Evolutionary conservation across 2,797 vertebrate genomes (phyloP).

Genomic region (Pipistrellus nathusii): DNA sequence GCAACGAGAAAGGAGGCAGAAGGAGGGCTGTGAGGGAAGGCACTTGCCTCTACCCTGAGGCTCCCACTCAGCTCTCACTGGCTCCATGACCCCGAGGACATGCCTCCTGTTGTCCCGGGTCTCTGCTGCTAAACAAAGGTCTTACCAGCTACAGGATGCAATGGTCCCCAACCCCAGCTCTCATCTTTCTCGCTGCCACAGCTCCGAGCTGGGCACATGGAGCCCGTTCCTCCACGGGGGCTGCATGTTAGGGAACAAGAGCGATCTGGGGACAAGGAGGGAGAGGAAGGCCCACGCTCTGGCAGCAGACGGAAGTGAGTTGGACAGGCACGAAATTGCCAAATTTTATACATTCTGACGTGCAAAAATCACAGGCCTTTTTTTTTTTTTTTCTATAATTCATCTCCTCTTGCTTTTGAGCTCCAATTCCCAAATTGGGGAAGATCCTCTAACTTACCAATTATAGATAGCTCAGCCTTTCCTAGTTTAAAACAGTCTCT

Average conservation of each 20-base stretch:
- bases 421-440: neutral
- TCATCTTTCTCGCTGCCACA: neutral
- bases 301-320: slow-evolving; percentile 27
- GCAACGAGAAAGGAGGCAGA: neutral
- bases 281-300: neutral
- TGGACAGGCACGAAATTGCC: neutral
- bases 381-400: slow-evolving; percentile 55
- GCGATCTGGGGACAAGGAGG: neutral
- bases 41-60: neutral
- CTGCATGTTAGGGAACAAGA: neutral
- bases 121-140: slow-evolving; percentile 8
- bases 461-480: neutral
- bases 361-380: slow-evolving; percentile 1
- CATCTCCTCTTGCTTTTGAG: neutral
- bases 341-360: neutral
- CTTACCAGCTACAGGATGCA: neutral
- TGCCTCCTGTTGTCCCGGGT: neutral
- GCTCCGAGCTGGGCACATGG: neutral
- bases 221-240: neutral
- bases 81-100: neutral
- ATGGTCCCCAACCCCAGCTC: neutral
- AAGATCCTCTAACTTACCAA: neutral
- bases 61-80: neutral
- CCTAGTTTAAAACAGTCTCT: slow-evolving; percentile 42
- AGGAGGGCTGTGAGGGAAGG: neutral